A percentile compares a stretch with the other conserved stretches of the same genome.
phyloP scores from a whole-genome alignment of 2,113 vertebrate species.

The Phalacrocorax carbo region DNA sequence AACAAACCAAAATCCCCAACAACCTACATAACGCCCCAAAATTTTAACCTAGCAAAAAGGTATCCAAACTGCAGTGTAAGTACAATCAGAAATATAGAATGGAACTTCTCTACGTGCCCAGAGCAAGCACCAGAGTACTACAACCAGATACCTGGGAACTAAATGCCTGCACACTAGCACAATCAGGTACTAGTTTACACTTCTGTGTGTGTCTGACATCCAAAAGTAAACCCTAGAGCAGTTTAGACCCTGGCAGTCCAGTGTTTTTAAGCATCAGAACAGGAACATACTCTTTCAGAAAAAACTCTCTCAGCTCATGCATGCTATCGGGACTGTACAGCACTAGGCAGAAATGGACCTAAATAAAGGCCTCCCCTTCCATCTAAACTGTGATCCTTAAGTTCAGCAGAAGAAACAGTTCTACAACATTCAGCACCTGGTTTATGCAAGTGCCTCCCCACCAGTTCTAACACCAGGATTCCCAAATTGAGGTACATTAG shows the following conservation, averaged over 20 bases:
- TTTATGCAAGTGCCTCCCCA: background rate
- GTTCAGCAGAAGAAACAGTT: background rate
- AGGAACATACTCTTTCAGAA: background rate
- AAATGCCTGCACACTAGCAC: background rate
- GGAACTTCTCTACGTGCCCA: background rate
- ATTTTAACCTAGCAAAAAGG: background rate
- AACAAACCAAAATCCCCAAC: background rate
- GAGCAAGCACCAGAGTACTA: background rate
- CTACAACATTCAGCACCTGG: background rate
- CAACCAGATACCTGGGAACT: background rate
- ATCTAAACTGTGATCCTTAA: background rate
- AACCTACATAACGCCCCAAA: background rate
- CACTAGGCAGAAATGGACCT: accelerated
- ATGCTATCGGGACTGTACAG: background rate
- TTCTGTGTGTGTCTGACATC: background rate
- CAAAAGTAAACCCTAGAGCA: background rate
- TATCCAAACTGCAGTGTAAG: background rate
- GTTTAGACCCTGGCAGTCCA: background rate
- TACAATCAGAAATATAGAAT: background rate
- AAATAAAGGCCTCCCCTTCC: background rate
- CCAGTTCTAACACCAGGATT: background rate
- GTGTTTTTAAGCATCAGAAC: background rate
- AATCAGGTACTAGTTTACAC: background rate
- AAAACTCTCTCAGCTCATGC: background rate
- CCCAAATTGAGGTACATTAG: background rate